Percentiles rank a stretch among this genome's conserved stretches.
Conservation (phyloP, 2,797 vertebrate genomes). For the Labroides dimidiatus region DNA sequence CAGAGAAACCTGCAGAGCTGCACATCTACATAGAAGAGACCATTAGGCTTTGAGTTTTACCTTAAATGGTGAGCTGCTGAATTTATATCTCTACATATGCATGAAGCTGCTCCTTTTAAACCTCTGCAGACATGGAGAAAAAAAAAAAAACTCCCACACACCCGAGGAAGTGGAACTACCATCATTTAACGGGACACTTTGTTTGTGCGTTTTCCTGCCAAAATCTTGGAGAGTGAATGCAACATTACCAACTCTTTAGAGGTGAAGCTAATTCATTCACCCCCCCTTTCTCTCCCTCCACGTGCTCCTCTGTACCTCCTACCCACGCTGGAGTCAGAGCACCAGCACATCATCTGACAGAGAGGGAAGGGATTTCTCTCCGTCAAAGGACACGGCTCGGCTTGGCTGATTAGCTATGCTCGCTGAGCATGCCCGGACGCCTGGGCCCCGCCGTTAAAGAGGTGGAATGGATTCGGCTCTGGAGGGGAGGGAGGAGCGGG, state of each 20-base stretch:
- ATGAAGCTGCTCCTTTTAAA: slow-evolving; percentile 49
- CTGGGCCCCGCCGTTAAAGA: slow-evolving; percentile 58
- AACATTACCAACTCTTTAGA: slow-evolving; percentile 76
- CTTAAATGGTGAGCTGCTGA: slow-evolving; percentile 55
- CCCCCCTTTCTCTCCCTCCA: not conserved
- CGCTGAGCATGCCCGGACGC: slow-evolving; percentile 65
- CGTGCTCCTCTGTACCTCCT: slow-evolving; percentile 20
- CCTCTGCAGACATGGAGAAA: slow-evolving; percentile 36
- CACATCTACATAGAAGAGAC: slow-evolving; percentile 35
- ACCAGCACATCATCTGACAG: slow-evolving; percentile 74
- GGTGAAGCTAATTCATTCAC: slow-evolving; percentile 83
- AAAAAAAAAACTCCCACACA: slow-evolving; percentile 43
- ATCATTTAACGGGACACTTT: slow-evolving; percentile 48
- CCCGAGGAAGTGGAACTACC: slow-evolving; percentile 46
- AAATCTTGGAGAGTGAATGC: slow-evolving; percentile 65
- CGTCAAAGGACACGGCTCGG: slow-evolving; percentile 76
- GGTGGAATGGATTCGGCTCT: slow-evolving; percentile 69
- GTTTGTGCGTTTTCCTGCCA: slow-evolving; percentile 66
- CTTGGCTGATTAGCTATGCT: slow-evolving; percentile 80
- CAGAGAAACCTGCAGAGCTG: slow-evolving; percentile 64
- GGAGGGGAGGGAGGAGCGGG: slow-evolving; percentile 44
- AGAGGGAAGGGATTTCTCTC: slow-evolving; percentile 70
- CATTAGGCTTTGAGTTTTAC: slow-evolving; percentile 58
- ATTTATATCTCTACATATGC: slow-evolving; percentile 55
- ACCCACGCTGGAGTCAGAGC: slow-evolving; percentile 67